Evolutionary conservation across 2,797 vertebrate genomes (phyloP), one percentile per base, ranked within the genome.

Genomic region (Enteromius treurensis): DNA sequence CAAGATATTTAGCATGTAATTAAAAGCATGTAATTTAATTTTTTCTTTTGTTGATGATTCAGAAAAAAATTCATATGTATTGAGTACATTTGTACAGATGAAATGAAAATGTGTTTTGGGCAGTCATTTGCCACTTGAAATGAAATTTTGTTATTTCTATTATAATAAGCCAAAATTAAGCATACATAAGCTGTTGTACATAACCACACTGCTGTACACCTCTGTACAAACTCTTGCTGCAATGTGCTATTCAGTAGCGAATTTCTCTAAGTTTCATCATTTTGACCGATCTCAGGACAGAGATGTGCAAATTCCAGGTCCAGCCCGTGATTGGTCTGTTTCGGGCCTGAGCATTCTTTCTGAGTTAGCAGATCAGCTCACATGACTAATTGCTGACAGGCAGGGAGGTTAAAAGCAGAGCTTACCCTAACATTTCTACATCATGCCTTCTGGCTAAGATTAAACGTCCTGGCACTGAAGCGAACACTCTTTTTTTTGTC

Each of bases 221-320:
- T 76, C 53, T 42, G 21, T 5, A 15, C 53, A 6, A 58, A 26
- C 55, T 62, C 75, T 76, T 5, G 0, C 64, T 74, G 67, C 42
- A 62, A 29, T 74, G n/a, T 85, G 65, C 45, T 29, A 23, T 85
- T 83, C 81, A 80, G 81, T 84, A 83, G 69, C 53, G 53, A 73
- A 23, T 70, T 94, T 93, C 92, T 86, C 89, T 89, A 86, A 76
- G 89, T 95, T 94, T 94, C 93, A 93, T 94, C 92, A 94, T 92
- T 89, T 91, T 60, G 55, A 81, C 74, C 42, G n/a, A 81, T 62
- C 53, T 76, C 29, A 64, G 81, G 77, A 58, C 76, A 74, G 81
- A 84, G 77, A 77, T 21, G 13, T 65, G 45, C 29, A 65, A 84
- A 74, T 85, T 74, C 40, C 70, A 67, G 55, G 69, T 40, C 55